phyloP scores from a whole-genome alignment of 2,888 invertebrate genomes.

The Yponomeuta malinellus region DNA sequence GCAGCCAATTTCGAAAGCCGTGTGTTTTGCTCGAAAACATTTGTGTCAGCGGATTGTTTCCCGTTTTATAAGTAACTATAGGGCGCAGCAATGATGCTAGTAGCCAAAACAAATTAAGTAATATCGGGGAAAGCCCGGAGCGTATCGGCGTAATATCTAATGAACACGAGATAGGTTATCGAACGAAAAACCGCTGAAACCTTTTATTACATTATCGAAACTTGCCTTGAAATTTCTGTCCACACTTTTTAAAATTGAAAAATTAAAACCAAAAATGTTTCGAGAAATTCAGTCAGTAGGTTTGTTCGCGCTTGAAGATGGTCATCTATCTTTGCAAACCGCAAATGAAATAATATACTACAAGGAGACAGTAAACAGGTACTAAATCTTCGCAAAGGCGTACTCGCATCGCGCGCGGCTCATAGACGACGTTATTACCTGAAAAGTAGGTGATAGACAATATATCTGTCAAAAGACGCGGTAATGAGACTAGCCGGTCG shows the following conservation, averaged over 20 bases:
- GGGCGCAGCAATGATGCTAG: background rate
- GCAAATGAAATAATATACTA: constrained; percentile 4
- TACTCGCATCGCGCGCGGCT: constrained; percentile 21
- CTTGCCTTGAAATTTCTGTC: background rate
- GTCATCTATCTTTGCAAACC: background rate
- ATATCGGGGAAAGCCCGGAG: background rate
- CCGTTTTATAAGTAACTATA: background rate
- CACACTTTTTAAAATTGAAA: background rate
- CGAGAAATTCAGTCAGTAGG: background rate
- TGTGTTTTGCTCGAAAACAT: background rate
- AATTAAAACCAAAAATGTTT: background rate
- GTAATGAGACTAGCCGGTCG: constrained; percentile 43
- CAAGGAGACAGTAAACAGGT: constrained; percentile 36
- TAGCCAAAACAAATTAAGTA: background rate
- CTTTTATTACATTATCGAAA: background rate
- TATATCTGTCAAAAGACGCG: constrained; percentile 46
- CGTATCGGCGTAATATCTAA: background rate
- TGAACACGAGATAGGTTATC: background rate
- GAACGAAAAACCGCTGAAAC: background rate
- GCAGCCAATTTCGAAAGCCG: background rate
- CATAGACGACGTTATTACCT: constrained; percentile 28
- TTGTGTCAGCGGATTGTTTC: background rate
- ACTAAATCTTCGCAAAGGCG: constrained; percentile 35
- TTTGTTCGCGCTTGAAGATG: constrained; percentile 1
- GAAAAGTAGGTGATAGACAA: constrained; percentile 37